These are phyloP conservation scores for Drosophila anomalata DNA, from an alignment of 2,888 invertebrate genomes.

Conservation along the genomic window DNA sequence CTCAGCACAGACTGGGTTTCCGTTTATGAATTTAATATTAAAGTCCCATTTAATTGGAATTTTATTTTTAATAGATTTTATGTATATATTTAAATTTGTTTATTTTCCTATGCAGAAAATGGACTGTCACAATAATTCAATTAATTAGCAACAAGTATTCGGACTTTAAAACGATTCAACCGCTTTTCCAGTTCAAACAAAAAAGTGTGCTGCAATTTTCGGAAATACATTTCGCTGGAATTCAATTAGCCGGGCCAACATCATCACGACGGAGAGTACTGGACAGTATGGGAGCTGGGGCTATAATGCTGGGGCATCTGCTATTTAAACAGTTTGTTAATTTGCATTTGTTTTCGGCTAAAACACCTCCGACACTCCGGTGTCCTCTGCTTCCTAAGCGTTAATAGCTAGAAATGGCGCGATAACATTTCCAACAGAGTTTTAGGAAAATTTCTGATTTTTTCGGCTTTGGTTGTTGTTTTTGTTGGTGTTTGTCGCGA, in stretches of 20 bases:
- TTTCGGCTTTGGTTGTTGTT: slow-evolving; percentile 22
- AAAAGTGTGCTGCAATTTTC: slow-evolving; percentile 22
- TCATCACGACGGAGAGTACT: background rate
- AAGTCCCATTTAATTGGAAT: slow-evolving; percentile 75
- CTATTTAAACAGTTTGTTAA: slow-evolving; percentile 66
- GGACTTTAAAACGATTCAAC: slow-evolving; percentile 51
- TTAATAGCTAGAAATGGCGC: slow-evolving; percentile 51
- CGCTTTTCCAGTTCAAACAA: slow-evolving; percentile 19
- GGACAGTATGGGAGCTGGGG: background rate
- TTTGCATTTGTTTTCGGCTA: slow-evolving; percentile 72
- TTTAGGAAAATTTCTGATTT: slow-evolving; percentile 6
- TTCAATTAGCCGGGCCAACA: slow-evolving; percentile 51
- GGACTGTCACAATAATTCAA: slow-evolving; percentile 50
- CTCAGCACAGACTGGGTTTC: background rate
- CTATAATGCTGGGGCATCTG: slow-evolving; percentile 35
- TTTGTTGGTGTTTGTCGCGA: slow-evolving; percentile 42
- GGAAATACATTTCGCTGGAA: slow-evolving; percentile 33
- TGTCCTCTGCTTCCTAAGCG: slow-evolving; percentile 48
- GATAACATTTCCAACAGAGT: slow-evolving; percentile 41
- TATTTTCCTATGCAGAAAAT: slow-evolving; percentile 40
- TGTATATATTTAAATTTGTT: slow-evolving; percentile 23
- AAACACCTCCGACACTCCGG: slow-evolving; percentile 33
- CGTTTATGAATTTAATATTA: slow-evolving; percentile 78
- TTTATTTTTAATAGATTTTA: slow-evolving; percentile 42
- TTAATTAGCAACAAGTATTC: slow-evolving; percentile 67